Conservation (phyloP, 2,888 invertebrate genomes). For the Cosmorhoe ocellata region DNA sequence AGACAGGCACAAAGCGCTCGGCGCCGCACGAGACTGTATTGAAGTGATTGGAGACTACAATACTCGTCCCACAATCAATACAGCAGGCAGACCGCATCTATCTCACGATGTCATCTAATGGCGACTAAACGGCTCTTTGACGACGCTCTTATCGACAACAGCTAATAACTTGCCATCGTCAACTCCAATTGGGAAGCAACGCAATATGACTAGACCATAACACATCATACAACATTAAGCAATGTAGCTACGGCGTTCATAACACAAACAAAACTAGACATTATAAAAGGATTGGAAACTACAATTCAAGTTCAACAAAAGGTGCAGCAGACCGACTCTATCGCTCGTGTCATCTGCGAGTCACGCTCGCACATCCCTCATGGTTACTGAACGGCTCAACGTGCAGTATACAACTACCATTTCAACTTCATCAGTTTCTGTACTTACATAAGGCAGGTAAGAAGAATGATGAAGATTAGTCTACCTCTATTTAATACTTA, state of each 20-base stretch:
- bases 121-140: neutral
- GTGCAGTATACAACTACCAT: neutral
- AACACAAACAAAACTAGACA: neutral
- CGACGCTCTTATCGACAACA: neutral
- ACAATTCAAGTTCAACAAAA: slow-evolving; percentile 8
- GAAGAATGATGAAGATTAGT: no score
- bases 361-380: neutral
- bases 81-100: slow-evolving; percentile 18
- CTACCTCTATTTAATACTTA: no score
- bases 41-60: slow-evolving; percentile 10
- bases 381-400: neutral
- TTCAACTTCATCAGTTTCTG: no score
- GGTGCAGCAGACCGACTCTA: slow-evolving; percentile 16
- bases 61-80: slow-evolving; percentile 5
- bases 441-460: no score
- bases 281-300: neutral
- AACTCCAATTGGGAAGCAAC: neutral
- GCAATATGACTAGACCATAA: neutral
- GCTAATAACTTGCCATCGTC: neutral
- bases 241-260: neutral
- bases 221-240: neutral
- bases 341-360: slow-evolving; percentile 13
- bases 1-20: neutral
- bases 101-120: slow-evolving; percentile 16
- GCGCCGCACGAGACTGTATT: neutral